Percentiles rank a stretch among this genome's conserved stretches.
phyloP scores from a whole-genome alignment of 2,888 invertebrate genomes.

The Antheraea assamensis region DNA sequence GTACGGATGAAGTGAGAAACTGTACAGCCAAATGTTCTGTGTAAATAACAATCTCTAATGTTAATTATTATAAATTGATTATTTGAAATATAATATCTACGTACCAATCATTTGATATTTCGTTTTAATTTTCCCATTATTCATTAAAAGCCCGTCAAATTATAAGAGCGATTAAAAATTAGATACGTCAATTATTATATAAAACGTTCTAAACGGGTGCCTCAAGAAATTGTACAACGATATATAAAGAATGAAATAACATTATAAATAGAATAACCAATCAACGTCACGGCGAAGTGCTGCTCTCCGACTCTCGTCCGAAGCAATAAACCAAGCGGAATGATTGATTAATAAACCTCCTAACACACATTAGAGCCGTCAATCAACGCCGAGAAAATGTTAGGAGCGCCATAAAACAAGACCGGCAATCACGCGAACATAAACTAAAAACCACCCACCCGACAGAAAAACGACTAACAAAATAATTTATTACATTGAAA shows the following conservation, averaged over 20 bases:
- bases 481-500: constrained; percentile 73
- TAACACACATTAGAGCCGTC: constrained; percentile 71
- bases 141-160: not conserved
- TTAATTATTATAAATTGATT: constrained; percentile 70
- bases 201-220: constrained; percentile 22
- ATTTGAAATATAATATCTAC: constrained; percentile 80
- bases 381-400: constrained; percentile 60
- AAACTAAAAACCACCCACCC: constrained; percentile 55
- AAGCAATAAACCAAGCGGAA: constrained; percentile 61
- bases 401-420: constrained; percentile 62
- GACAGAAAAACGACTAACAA: constrained; percentile 59
- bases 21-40: constrained; percentile 76
- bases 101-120: constrained; percentile 55
- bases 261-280: constrained; percentile 53
- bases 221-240: constrained; percentile 35
- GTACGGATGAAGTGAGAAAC: constrained; percentile 47
- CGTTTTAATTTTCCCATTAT: constrained; percentile 16
- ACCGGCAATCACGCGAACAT: constrained; percentile 60
- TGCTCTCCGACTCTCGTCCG: constrained; percentile 54
- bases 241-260: constrained; percentile 41
- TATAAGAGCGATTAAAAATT: constrained; percentile 1
- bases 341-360: constrained; percentile 74
- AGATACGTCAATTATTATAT: constrained; percentile 28
- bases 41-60: constrained; percentile 78
- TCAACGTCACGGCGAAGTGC: constrained; percentile 51